Percentiles rank a stretch among this genome's conserved stretches.
These are phyloP conservation scores for Phoebastria nigripes DNA, from an alignment of 2,797 vertebrate genomes.

Conservation along the genomic window DNA sequence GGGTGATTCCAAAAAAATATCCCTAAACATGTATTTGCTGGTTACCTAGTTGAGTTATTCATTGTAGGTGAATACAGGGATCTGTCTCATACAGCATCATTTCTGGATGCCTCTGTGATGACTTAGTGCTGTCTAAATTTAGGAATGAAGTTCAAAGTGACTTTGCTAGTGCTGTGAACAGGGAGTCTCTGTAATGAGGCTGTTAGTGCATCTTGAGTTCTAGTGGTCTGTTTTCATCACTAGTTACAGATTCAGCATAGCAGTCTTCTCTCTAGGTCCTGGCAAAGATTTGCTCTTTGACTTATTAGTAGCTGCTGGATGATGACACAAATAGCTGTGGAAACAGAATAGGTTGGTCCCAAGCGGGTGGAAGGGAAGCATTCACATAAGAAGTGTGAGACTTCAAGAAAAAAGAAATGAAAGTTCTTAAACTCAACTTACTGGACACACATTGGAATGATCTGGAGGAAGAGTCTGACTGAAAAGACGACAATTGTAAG, in stretches of 20 bases:
- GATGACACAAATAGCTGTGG: background rate
- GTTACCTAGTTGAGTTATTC: background rate
- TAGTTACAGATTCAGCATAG: background rate
- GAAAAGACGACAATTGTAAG: background rate
- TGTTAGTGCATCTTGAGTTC: background rate
- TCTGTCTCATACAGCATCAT: background rate
- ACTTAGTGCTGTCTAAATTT: constrained; percentile 16
- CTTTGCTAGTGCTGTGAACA: background rate
- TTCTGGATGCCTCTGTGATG: background rate
- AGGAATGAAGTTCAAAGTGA: background rate
- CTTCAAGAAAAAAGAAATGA: background rate
- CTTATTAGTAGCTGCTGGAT: background rate
- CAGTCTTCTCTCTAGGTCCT: background rate
- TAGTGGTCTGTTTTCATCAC: background rate
- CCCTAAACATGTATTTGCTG: background rate
- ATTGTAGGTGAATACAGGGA: background rate
- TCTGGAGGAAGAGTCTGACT: background rate
- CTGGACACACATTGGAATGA: background rate
- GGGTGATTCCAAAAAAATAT: background rate
- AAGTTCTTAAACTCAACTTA: background rate
- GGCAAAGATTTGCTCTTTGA: background rate
- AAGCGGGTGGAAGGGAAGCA: background rate
- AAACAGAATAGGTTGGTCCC: background rate
- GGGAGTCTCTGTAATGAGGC: background rate
- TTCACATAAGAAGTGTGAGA: background rate